Evolutionary conservation across 2,113 vertebrate species (phyloP).

Genomic region (Atrichornis clamosus): DNA sequence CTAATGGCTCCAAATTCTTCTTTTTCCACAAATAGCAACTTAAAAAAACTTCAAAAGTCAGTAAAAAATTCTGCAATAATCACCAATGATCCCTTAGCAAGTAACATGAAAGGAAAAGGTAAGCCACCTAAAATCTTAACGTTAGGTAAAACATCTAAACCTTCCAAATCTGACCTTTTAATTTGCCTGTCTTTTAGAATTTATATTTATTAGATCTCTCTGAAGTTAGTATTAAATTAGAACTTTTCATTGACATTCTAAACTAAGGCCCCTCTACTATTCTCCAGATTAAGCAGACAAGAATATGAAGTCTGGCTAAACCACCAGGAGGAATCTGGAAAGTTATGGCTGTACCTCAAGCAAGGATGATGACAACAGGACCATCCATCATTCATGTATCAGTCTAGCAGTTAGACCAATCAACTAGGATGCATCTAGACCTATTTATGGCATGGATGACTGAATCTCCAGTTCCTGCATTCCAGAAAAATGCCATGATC

Average conservation of each 20-base stretch:
- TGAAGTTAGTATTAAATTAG: background rate
- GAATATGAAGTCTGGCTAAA: background rate
- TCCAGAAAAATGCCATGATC: background rate
- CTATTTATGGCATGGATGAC: background rate
- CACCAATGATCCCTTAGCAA: background rate
- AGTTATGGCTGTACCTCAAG: background rate
- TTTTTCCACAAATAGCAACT: background rate
- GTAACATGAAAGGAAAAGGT: background rate
- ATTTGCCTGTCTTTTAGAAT: background rate
- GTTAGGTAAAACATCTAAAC: background rate
- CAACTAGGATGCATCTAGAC: background rate
- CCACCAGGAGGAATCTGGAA: background rate
- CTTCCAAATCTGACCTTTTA: background rate
- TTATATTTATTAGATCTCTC: background rate
- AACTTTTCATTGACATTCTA: background rate
- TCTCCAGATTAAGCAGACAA: background rate
- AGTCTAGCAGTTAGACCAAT: background rate
- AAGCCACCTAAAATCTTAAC: background rate
- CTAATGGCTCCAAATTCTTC: background rate
- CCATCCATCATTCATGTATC: background rate
- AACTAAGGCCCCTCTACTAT: background rate
- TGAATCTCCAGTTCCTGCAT: background rate
- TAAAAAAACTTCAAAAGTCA: background rate
- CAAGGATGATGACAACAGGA: background rate
- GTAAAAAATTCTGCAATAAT: background rate